Conservation (phyloP, 2,113 vertebrate species). For the Trichomycterus rosablanca region DNA sequence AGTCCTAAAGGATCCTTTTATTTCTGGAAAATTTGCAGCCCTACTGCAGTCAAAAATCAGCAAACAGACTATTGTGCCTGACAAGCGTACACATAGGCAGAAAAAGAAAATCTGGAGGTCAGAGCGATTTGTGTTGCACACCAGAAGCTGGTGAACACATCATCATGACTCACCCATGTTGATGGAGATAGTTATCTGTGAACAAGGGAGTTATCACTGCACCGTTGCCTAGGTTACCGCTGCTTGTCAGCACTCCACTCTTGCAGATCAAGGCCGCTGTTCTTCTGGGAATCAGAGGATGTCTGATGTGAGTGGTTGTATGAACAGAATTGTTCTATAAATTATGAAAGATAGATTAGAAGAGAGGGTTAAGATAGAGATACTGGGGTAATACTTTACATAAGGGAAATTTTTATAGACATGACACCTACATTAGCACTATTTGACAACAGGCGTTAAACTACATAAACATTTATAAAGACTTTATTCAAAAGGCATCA, state of each 20-base stretch:
- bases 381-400: too few relatives aligned
- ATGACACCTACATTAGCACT: too few relatives aligned
- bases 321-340: conserved; percentile 27
- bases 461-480: too few relatives aligned
- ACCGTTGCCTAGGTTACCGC: conserved; percentile 65
- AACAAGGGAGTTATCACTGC: conserved; percentile 55
- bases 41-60: too few relatives aligned
- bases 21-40: too few relatives aligned
- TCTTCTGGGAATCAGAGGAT: conserved; percentile 30
- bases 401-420: too few relatives aligned
- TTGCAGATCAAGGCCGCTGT: conserved; percentile 24
- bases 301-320: conserved; percentile 9
- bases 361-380: too few relatives aligned
- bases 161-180: conserved; percentile 42
- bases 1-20: too few relatives aligned
- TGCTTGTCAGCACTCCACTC: conserved; percentile 54
- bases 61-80: too few relatives aligned
- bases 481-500: too few relatives aligned
- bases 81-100: conserved; percentile 14
- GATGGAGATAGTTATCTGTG: conserved; percentile 52
- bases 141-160: conserved; percentile 47
- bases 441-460: too few relatives aligned
- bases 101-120: conserved; percentile 30
- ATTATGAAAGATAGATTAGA: conserved; percentile 8
- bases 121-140: conserved; percentile 31